Percentiles rank a stretch among this genome's conserved stretches.
These are phyloP conservation scores for Sphenopsis melanotis DNA, from an alignment of 2,797 vertebrate genomes.

Conservation along the genomic window DNA sequence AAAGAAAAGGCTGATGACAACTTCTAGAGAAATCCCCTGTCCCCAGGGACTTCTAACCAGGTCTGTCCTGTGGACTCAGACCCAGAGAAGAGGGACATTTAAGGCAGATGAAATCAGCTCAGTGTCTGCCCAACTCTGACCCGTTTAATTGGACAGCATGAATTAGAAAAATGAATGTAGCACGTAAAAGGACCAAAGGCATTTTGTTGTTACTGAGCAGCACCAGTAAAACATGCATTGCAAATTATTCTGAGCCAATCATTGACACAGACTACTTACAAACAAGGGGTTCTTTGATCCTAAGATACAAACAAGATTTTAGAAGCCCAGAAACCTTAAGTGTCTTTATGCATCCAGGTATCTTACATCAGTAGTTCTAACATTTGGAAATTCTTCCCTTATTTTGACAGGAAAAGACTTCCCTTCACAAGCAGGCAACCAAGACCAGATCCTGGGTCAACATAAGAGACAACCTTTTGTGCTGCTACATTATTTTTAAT, in stretches of 20 bases:
- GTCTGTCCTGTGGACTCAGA: accelerated
- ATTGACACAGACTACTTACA: neutral
- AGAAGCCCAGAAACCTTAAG: neutral
- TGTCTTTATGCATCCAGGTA: neutral
- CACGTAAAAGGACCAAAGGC: neutral
- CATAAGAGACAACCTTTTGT: neutral
- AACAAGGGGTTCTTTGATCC: neutral
- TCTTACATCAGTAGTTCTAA: neutral
- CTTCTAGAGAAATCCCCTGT: neutral
- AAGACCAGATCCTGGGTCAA: neutral
- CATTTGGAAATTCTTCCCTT: neutral
- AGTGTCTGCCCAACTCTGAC: neutral
- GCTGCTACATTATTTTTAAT: accelerated
- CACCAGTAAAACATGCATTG: accelerated
- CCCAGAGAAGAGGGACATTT: neutral
- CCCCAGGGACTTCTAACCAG: neutral
- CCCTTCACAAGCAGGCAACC: neutral
- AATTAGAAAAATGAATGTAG: neutral
- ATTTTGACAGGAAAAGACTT: neutral
- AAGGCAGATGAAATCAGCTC: neutral
- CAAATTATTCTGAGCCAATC: neutral
- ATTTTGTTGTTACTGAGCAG: neutral
- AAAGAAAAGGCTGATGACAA: neutral
- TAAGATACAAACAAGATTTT: neutral
- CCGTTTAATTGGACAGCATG: neutral